A percentile compares a stretch with the other conserved stretches of the same genome.
Evolutionary conservation across 2,113 vertebrate genomes (phyloP).

Genomic region (Cathartes aura): DNA sequence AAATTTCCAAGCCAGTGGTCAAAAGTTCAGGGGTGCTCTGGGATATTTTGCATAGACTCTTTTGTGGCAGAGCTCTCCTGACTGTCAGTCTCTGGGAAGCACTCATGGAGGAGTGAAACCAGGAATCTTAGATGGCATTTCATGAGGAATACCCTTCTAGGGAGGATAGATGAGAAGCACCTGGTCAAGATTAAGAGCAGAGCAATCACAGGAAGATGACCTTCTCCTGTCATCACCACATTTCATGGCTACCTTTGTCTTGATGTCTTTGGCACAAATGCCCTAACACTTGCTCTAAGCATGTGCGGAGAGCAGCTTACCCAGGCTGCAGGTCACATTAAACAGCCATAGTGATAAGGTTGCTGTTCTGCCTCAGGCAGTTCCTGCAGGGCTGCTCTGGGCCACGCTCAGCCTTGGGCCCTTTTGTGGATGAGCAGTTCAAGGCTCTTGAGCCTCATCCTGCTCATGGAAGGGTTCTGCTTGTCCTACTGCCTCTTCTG

Average conservation of each 20-base stretch:
- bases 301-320: background rate
- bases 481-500: background rate
- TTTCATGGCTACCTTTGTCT: background rate
- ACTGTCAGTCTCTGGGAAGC: background rate
- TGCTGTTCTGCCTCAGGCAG: background rate
- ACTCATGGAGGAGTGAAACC: background rate
- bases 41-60: background rate
- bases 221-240: background rate
- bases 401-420: fast-evolving
- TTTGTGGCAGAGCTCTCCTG: background rate
- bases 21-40: background rate
- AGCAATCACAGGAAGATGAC: background rate
- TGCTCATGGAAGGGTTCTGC: background rate
- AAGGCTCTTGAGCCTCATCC: background rate
- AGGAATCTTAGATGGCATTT: background rate
- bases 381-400: background rate
- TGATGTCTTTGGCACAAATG: background rate
- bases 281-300: background rate
- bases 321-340: background rate
- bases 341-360: fast-evolving
- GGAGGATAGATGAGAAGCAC: background rate
- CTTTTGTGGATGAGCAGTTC: background rate
- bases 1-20: background rate
- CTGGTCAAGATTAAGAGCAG: background rate
- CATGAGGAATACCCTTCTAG: background rate